Percentiles rank a stretch among this genome's conserved stretches.
Evolutionary conservation across 2,113 vertebrate species (phyloP).

Genomic region (Glaucidium brasilianum): DNA sequence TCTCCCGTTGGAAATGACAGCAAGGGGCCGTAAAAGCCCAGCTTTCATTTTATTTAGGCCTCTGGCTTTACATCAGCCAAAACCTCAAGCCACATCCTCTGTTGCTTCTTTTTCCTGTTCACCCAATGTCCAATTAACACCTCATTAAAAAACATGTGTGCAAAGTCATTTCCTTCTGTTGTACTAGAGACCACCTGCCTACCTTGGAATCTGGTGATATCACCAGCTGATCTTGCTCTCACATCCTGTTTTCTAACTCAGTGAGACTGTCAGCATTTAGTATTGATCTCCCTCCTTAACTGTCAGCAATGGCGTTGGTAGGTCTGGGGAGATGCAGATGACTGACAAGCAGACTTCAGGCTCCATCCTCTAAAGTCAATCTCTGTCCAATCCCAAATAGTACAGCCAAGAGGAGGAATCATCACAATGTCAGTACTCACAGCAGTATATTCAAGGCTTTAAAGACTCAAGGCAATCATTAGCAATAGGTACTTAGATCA

Average conservation of each 20-base stretch:
- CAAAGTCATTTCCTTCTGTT: not conserved
- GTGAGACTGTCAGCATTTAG: not conserved
- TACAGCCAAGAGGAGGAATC: not conserved
- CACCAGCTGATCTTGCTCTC: not conserved
- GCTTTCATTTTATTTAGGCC: not conserved
- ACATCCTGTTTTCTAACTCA: not conserved
- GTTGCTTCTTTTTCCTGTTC: not conserved
- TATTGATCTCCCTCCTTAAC: no score
- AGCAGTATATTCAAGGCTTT: not conserved
- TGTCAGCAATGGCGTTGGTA: not conserved
- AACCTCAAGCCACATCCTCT: conserved; percentile 49
- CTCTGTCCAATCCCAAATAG: not conserved
- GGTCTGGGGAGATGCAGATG: not conserved
- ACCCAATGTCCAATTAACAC: not conserved
- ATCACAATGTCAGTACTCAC: not conserved
- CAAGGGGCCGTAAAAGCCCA: not conserved
- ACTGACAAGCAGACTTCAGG: accelerated
- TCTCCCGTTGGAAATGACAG: not conserved
- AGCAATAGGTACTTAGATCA: not conserved
- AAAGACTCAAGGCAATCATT: not conserved
- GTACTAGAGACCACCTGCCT: not conserved
- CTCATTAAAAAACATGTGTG: not conserved
- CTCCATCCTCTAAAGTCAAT: not conserved
- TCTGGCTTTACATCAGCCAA: not conserved
- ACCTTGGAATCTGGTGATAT: not conserved